Evolutionary conservation across 2,888 invertebrate genomes (phyloP).

Genomic region (Hydrotaea diabolus): DNA sequence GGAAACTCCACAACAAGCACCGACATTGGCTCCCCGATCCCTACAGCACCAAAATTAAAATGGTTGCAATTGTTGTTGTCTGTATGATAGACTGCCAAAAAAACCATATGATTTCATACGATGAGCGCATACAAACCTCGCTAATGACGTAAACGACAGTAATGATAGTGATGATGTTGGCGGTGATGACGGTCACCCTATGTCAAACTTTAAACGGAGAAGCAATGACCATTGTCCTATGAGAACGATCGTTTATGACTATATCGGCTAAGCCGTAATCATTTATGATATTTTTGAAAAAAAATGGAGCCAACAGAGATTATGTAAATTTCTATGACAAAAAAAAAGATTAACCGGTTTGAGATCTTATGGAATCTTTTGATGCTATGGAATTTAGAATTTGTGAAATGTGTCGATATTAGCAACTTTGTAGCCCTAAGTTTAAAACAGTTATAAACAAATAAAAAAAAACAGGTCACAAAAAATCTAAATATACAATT

Average conservation of each 20-base stretch:
- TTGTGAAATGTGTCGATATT: too few species aligned
- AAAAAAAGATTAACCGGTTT: too few species aligned
- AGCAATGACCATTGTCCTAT: not conserved
- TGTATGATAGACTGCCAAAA: not conserved
- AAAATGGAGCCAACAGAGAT: too few species aligned
- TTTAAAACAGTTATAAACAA: too few species aligned
- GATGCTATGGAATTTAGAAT: too few species aligned
- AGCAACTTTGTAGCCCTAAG: too few species aligned
- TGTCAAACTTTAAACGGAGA: too few species aligned
- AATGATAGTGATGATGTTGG: not conserved
- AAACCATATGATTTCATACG: conserved; percentile 11
- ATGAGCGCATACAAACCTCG: not conserved
- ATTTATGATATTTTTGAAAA: not conserved
- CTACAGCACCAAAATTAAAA: not conserved
- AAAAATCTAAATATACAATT: too few species aligned
- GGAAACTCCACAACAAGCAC: not conserved
- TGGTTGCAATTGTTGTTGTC: not conserved
- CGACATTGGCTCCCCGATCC: too few species aligned
- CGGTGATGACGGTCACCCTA: not conserved
- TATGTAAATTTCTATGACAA: not conserved
- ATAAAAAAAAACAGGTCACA: too few species aligned
- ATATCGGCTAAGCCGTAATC: not conserved
- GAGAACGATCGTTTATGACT: not conserved
- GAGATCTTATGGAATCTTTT: too few species aligned
- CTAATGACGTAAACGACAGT: not conserved